A percentile compares a stretch with the other conserved stretches of the same genome.
Conservation (phyloP, 1,140 invertebrate species). For the Hyphantria cunea region DNA sequence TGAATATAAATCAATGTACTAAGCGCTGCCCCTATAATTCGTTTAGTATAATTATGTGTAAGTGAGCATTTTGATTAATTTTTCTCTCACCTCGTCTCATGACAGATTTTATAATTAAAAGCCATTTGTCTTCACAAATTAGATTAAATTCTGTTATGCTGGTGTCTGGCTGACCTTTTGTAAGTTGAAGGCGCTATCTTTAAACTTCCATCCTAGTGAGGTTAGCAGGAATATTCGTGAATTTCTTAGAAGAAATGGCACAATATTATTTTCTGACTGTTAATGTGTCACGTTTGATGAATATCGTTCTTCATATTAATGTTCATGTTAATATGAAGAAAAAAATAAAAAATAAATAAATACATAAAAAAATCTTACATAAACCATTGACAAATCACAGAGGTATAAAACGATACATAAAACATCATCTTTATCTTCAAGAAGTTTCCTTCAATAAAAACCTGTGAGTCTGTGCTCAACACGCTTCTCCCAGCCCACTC, state of each 20-base stretch:
- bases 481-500: neutral
- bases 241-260: too few relatives aligned
- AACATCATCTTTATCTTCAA: too few relatives aligned
- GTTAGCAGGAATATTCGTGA: neutral
- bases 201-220: neutral
- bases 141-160: slow-evolving; percentile 19
- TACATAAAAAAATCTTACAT: too few relatives aligned
- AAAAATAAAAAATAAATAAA: too few relatives aligned
- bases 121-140: slow-evolving; percentile 25
- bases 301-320: too few relatives aligned
- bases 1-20: too few relatives aligned
- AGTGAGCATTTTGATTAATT: slow-evolving; percentile 20
- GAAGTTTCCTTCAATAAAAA: neutral
- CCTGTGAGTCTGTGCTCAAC: neutral
- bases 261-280: too few relatives aligned
- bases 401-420: neutral
- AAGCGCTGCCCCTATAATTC: slow-evolving; percentile 4
- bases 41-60: slow-evolving; percentile 13
- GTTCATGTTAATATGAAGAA: too few relatives aligned
- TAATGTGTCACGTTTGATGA: too few relatives aligned
- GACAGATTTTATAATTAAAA: slow-evolving; percentile 29
- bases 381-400: too few relatives aligned
- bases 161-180: slow-evolving; percentile 1
- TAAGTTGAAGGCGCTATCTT: slow-evolving; percentile 7
- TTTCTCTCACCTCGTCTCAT: slow-evolving; percentile 12